A percentile compares a stretch with the other conserved stretches of the same genome.
These are phyloP conservation scores for Drosophila subpulchrella DNA, from an alignment of 1,140 invertebrate species.

Conservation along the genomic window DNA sequence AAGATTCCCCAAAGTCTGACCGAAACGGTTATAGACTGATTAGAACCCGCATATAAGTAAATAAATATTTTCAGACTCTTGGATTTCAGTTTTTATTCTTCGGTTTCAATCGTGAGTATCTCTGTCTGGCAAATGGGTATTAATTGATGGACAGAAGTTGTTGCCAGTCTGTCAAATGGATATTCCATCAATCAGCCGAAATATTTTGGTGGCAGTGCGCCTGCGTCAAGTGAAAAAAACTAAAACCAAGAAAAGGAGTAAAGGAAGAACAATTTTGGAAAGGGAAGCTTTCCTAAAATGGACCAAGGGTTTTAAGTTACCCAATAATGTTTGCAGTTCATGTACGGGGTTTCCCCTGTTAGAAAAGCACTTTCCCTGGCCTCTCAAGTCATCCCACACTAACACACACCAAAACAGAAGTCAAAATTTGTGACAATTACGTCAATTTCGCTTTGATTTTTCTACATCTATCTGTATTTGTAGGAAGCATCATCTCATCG, in stretches of 20 bases:
- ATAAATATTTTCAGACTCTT: neutral
- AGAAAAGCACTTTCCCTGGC: conserved; percentile 21
- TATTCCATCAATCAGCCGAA: conserved; percentile 51
- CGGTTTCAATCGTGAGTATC: conserved; percentile 3
- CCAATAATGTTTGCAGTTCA: neutral
- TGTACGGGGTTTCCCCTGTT: conserved; percentile 3
- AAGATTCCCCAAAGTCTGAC: neutral
- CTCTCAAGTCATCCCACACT: conserved; percentile 23
- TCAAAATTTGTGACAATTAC: conserved; percentile 76
- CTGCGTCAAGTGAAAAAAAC: conserved; percentile 40
- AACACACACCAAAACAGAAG: conserved; percentile 27
- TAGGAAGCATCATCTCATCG: conserved; percentile 33
- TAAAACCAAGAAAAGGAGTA: conserved; percentile 1
- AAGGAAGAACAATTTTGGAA: conserved; percentile 10
- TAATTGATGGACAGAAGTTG: conserved; percentile 71
- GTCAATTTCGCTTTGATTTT: conserved; percentile 78
- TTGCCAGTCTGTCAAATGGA: conserved; percentile 64
- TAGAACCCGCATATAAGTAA: conserved; percentile 23
- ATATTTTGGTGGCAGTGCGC: conserved; percentile 53
- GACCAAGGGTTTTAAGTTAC: neutral
- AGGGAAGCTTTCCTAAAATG: conserved; percentile 17
- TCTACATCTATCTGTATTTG: conserved; percentile 38
- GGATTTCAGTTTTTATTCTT: conserved; percentile 28
- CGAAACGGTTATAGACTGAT: conserved; percentile 23
- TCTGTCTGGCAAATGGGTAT: conserved; percentile 47